Evolutionary conservation across 2,888 invertebrate genomes (phyloP).

Genomic region (Lepidocyrtinus sp.): DNA sequence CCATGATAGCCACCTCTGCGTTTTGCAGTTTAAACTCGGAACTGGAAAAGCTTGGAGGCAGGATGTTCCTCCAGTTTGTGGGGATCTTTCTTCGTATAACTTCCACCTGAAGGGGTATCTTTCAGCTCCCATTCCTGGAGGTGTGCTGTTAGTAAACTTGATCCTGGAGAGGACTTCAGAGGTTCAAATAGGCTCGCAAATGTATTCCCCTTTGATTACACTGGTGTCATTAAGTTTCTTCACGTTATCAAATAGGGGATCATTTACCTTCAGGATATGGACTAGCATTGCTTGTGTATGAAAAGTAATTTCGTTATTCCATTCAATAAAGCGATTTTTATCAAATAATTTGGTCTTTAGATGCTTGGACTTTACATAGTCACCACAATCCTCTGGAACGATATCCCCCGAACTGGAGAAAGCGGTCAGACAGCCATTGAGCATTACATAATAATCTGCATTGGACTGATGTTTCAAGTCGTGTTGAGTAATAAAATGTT

Average conservation of each 20-base stretch:
- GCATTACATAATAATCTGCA: not conserved
- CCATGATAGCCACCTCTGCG: constrained; percentile 11
- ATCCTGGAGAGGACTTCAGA: not conserved
- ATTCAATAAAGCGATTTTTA: not conserved
- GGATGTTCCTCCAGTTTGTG: not conserved
- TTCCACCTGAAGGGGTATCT: not conserved
- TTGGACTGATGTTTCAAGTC: constrained; percentile 7
- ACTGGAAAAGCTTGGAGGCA: not conserved
- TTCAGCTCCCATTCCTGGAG: not conserved
- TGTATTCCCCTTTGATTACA: constrained; percentile 12
- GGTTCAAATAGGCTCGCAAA: constrained; percentile 11
- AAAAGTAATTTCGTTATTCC: not conserved
- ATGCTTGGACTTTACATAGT: not conserved
- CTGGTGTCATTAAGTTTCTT: not conserved
- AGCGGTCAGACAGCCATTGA: constrained; percentile 7
- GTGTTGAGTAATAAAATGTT: constrained; percentile 11
- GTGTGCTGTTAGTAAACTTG: not conserved
- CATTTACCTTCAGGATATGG: not conserved
- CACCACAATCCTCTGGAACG: constrained; percentile 6
- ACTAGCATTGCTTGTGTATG: constrained; percentile 8
- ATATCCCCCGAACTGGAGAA: constrained; percentile 2
- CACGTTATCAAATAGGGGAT: not conserved
- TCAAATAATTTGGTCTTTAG: not conserved
- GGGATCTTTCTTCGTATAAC: not conserved
- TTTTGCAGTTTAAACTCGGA: not conserved